Conservation (phyloP, 2,113 vertebrate genomes). For the Pandion haliaetus region DNA sequence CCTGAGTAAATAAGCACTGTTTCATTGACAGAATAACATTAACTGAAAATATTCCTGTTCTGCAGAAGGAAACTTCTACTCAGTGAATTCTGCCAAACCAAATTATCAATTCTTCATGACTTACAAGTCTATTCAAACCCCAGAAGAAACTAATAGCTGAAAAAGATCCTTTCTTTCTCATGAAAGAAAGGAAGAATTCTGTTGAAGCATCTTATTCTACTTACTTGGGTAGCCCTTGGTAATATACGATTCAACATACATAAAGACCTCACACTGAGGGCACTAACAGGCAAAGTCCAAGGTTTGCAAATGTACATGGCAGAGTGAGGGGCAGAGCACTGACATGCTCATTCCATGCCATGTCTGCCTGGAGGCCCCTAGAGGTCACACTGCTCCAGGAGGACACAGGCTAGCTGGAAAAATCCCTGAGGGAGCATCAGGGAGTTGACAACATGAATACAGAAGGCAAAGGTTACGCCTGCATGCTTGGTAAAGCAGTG, state of each 20-base stretch:
- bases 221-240: neutral
- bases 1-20: neutral
- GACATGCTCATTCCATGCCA: too few species aligned
- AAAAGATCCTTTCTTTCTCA: neutral
- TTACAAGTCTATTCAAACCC: neutral
- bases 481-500: neutral
- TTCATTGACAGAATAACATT: neutral
- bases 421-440: neutral
- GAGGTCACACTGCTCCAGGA: neutral
- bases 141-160: neutral
- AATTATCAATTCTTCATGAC: neutral
- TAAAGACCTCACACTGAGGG: neutral
- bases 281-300: neutral
- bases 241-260: neutral
- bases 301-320: neutral
- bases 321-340: neutral
- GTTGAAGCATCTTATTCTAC: neutral
- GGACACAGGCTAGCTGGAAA: neutral
- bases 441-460: neutral
- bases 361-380: neutral
- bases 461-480: neutral
- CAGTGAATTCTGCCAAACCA: neutral
- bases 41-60: neutral
- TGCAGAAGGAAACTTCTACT: neutral
- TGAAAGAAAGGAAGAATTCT: neutral